phyloP scores from a whole-genome alignment of 2,113 vertebrate species.

The Oostethus manadensis region DNA sequence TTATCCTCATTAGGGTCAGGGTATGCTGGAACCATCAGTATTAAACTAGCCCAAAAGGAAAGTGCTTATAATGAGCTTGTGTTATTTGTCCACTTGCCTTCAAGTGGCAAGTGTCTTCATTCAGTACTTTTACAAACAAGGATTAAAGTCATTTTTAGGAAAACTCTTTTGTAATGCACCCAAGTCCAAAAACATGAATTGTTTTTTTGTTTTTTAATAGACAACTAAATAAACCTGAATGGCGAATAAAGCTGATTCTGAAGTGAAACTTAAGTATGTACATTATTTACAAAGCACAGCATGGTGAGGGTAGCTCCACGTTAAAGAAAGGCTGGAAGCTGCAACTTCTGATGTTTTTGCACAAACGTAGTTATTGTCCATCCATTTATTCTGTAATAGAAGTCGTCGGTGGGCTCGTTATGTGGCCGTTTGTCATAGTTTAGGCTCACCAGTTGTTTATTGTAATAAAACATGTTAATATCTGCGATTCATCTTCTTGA shows the following conservation, averaged over 20 bases:
- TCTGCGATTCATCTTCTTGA: constrained; percentile 97
- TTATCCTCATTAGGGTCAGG: too few relatives aligned
- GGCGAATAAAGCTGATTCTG: too few relatives aligned
- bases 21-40: too few relatives aligned
- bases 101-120: background rate
- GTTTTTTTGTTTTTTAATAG: constrained; percentile 15
- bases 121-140: too few relatives aligned
- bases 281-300: constrained; percentile 24
- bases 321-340: background rate
- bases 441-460: background rate
- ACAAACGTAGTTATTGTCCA: background rate
- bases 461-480: constrained; percentile 67
- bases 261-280: constrained; percentile 11
- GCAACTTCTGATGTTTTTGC: background rate
- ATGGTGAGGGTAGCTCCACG: background rate
- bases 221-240: too few relatives aligned
- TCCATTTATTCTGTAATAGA: too few relatives aligned
- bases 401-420: too few relatives aligned
- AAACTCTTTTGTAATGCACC: constrained; percentile 7
- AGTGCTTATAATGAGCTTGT: background rate
- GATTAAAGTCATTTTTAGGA: background rate
- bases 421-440: too few relatives aligned
- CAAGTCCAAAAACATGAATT: constrained; percentile 7
- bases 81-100: background rate
- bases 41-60: background rate